Conservation (phyloP, 2,888 invertebrate species). For the Platycheirus albimanus region DNA sequence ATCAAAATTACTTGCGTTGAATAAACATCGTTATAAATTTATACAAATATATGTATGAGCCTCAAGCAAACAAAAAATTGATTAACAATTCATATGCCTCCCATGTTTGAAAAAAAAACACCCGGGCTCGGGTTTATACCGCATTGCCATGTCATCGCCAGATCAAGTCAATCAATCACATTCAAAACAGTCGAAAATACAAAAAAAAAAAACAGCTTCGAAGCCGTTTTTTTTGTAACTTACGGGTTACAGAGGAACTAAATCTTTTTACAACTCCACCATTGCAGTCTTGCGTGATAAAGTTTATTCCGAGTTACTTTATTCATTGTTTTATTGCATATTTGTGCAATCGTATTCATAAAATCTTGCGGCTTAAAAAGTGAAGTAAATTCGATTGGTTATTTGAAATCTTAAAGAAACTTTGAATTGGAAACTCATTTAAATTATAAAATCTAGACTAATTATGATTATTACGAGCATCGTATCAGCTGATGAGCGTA, state of each 20-base stretch:
- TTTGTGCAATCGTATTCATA: not conserved
- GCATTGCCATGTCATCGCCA: not conserved
- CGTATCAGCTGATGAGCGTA: no score
- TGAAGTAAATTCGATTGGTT: not conserved
- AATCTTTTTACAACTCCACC: not conserved
- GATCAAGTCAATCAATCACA: not conserved
- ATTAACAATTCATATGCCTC: not conserved
- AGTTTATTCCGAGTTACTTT: not conserved
- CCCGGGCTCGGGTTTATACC: not conserved
- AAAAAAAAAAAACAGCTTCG: not conserved
- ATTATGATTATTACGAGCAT: no score
- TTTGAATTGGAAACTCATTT: not conserved
- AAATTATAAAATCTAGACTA: not conserved
- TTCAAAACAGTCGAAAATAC: not conserved
- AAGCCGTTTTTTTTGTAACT: no score
- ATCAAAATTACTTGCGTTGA: not conserved
- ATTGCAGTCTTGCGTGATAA: conserved; percentile 1
- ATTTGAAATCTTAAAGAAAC: not conserved
- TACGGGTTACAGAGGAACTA: no score
- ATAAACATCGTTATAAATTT: not conserved
- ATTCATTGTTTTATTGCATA: not conserved
- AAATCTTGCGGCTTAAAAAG: not conserved
- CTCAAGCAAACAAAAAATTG: no score
- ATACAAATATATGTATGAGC: no score
- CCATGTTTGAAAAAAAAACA: not conserved